Percentiles rank a stretch among this genome's conserved stretches.
These are phyloP conservation scores for Mustela erminea DNA, from an alignment of 2,797 vertebrate species.

Conservation along the genomic window DNA sequence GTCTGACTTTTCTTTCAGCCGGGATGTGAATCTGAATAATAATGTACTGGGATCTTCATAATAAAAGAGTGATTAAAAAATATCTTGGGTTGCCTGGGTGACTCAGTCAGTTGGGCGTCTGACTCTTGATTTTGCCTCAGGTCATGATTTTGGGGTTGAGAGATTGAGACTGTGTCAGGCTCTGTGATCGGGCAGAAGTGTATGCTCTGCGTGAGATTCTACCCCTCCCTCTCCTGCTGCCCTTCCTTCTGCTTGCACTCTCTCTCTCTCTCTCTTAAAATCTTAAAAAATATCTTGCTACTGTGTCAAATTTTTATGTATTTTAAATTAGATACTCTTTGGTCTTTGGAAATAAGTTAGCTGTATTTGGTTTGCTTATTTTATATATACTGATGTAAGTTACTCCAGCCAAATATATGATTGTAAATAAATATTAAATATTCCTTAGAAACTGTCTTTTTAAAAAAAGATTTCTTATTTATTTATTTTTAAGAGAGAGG, in stretches of 20 bases:
- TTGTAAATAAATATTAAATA: constrained; percentile 2
- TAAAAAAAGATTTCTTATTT: background rate
- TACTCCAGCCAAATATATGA: background rate
- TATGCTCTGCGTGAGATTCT: background rate
- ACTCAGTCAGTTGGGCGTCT: background rate
- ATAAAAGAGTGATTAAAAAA: background rate
- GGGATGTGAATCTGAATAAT: background rate
- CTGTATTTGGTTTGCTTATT: constrained; percentile 9
- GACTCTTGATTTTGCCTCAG: background rate
- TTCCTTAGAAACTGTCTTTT: background rate
- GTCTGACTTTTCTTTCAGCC: background rate
- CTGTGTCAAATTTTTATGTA: background rate
- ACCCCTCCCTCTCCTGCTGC: background rate
- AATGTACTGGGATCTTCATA: background rate
- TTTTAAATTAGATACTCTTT: background rate
- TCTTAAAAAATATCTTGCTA: background rate
- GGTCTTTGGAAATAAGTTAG: constrained; percentile 4
- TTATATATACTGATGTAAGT: background rate
- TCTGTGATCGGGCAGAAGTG: background rate
- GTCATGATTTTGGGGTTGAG: background rate
- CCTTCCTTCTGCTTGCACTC: background rate
- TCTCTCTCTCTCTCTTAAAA: background rate
- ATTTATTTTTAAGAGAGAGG: background rate
- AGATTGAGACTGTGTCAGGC: background rate
- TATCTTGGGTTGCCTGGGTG: background rate